phyloP scores from a whole-genome alignment of 2,888 invertebrate species.

The Anagyrus pseudococci region DNA sequence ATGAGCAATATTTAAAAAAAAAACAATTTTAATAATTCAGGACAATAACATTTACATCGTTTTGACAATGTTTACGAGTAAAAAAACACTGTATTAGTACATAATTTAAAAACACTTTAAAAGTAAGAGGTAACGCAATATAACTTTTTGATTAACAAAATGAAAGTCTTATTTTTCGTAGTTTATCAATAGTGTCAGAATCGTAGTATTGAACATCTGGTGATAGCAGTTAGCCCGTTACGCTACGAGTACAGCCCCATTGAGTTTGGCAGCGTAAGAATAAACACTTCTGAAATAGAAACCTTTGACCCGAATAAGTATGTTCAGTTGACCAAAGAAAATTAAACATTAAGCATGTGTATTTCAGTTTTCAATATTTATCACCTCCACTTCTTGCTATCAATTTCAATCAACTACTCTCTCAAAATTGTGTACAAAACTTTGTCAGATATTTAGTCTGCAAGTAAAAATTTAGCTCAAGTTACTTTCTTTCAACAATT shows the following conservation, averaged over 20 bases:
- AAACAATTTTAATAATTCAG: too few species aligned
- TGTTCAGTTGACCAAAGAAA: conserved; percentile 39
- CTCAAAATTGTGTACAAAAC: too few species aligned
- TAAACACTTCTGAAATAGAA: conserved; percentile 50
- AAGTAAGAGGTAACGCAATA: neutral
- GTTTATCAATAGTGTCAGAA: conserved; percentile 13
- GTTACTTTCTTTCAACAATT: too few species aligned
- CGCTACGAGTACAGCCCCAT: conserved; percentile 39
- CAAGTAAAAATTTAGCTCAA: too few species aligned
- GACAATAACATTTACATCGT: too few species aligned
- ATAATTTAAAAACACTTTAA: neutral
- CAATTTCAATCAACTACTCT: neutral
- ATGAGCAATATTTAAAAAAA: too few species aligned
- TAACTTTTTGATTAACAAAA: neutral
- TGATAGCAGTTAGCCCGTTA: conserved; percentile 25
- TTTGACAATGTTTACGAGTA: neutral
- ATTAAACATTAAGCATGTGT: conserved; percentile 16
- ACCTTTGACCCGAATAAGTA: conserved; percentile 46
- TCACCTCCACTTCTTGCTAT: neutral
- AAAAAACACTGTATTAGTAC: neutral
- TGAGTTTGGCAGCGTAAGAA: conserved; percentile 46
- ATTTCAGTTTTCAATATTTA: conserved; percentile 1
- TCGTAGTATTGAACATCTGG: conserved; percentile 36
- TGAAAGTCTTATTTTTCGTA: neutral
- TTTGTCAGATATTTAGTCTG: too few species aligned